Base-by-base conservation (phyloP, 2,888 invertebrate genomes). In the Allolobophora icterica region DNA sequence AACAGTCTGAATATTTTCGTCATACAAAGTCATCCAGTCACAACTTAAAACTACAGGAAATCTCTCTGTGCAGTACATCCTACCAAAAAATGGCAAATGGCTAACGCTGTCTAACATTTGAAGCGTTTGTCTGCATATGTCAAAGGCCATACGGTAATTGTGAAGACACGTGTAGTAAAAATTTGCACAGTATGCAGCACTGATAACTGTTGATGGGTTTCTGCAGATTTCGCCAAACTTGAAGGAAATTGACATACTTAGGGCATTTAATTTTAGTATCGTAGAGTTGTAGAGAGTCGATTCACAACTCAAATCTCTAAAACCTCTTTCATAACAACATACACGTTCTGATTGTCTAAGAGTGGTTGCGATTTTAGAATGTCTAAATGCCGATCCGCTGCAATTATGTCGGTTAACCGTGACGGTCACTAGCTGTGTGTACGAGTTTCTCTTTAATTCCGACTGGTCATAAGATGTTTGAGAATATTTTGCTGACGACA, bases 1-100 rank as follows among this genome's bases (percentile, higher is more conserved):
- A 87, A 87, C 19, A 21, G 34, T 34, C 34, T 87, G 87, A 87
- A 87, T 87, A 15, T 34, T 87, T 87, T 87, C 87, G 38, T 87
- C 87, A 87, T 13, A 87, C 19, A 87, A 30, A 33, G 84, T 15
- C 87, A 87, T 87, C 19, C 0, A 24, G 87, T 87, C 87, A 38
- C 34, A 4, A 33, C 38, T 38, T 0, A 87, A 87, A 38, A 35
- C 2, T 24, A 35, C 24, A 19, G 87, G 38, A 17, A 87, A 34
- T 6, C 3, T 0, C 6, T 24, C 19, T 21, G 0, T 34, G 87
- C 21, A 34, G 24, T 35, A 87, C 8, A 15, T 1, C 17, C 5
- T 24, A 30, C 21, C 6, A 17, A 35, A 21, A 5, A 21, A 1
- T 19, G 6, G 2, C 17, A 34, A 34, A 11, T 34, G 13, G 35